Base-by-base conservation (phyloP, 2,888 invertebrate genomes). In the Latheticus oryzae region DNA sequence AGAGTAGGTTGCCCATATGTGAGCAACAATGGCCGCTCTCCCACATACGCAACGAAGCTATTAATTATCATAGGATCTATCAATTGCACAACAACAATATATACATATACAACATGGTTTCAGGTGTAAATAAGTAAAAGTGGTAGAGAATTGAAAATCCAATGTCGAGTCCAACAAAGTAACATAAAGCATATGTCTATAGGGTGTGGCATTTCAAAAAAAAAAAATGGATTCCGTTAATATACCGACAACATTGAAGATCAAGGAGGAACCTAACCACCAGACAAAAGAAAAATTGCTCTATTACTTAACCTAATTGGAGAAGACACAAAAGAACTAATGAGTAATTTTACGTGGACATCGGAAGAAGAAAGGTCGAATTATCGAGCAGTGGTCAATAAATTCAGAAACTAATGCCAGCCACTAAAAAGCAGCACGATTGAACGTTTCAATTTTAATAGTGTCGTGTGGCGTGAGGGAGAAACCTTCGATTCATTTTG, bases 401-500 rank as follows among this genome's bases (percentile, higher is more conserved):
- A 19, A 5, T 19, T 19, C 21, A 5, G 5, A 19, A 5, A 19
- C 3, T 19, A 19, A 5, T 19, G 21, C 5, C 5, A 5, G 3
- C 21, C 21, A 5, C 37, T 24, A 17, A 30, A 32, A 32, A 52
- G 30, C 9, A 17, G 28, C 11, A 43, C 28, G 15, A 42, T 52
- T 30, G 32, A 47, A 47, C 8, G 35, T 17, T 54, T 54, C 17
- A 54, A 54, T 33, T 54, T 54, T 21, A 32, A 32, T 26, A 51
- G 45, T 33, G 17, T 35, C 5, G 13, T 47, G 5, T 66, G 67
- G 45, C 23, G 50, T n/a, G 23, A 35, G 5, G 61, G 57, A 19
- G 67, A 66, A 37, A 30, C 17, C n/a, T 64, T 70, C 30, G 65
- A 64, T 5, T 24, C 9, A 9, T 68, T 64, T 48, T 69, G 9